phyloP scores from a whole-genome alignment of 2,888 invertebrate species.

The Caenorhabditis sp. region DNA sequence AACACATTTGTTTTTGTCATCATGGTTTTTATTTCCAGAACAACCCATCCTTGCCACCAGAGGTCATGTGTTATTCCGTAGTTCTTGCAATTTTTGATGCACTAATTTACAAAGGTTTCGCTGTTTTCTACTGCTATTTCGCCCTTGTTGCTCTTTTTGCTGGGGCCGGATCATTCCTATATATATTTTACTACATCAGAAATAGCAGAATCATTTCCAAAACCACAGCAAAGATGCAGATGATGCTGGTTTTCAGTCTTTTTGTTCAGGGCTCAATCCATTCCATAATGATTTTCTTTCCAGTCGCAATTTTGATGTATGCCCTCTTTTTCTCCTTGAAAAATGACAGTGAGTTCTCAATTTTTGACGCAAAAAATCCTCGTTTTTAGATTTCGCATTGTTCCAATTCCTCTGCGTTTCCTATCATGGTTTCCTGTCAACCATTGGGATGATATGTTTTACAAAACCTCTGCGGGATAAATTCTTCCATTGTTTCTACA shows the following conservation, averaged over 20 bases:
- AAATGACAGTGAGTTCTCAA: neutral
- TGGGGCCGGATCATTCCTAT: neutral
- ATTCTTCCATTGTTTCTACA: neutral
- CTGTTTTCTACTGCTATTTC: too few relatives aligned
- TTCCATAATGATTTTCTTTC: neutral
- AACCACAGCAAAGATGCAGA: neutral
- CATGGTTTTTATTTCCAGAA: too few relatives aligned
- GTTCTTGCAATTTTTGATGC: neutral
- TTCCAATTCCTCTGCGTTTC: neutral
- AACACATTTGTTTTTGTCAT: too few relatives aligned
- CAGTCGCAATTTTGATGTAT: neutral
- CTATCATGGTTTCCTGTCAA: neutral
- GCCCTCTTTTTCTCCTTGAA: neutral
- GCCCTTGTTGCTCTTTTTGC: neutral
- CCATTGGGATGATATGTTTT: neutral
- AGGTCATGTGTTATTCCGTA: neutral
- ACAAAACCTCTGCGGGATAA: neutral
- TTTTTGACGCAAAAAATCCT: too few relatives aligned
- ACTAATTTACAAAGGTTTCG: neutral
- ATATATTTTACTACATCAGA: neutral
- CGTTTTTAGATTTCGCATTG: neutral
- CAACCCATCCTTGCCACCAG: neutral
- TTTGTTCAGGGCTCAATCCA: conserved; percentile 5
- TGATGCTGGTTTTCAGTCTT: neutral
- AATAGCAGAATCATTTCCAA: neutral